Evolutionary conservation across 2,888 invertebrate species (phyloP), one percentile per base, ranked within the genome.

Genomic region (Microdon myrmicae): DNA sequence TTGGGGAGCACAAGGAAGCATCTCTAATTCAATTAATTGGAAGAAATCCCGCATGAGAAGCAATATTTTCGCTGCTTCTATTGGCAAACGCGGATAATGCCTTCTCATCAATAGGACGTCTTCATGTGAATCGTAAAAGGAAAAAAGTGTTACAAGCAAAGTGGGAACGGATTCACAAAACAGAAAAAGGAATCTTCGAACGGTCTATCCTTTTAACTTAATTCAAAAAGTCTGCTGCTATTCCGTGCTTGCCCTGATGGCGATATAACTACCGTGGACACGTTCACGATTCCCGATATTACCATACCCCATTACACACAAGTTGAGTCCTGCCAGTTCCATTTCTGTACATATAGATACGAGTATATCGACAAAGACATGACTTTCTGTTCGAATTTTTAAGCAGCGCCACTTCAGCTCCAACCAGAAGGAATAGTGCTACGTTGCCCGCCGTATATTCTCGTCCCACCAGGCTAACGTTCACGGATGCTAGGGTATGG

Each of bases 381-480:
- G 58, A 64, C 58, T 64, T 64, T 58, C 28, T 41, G 56, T 56
- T 56, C 44, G 45, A 56, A 61, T 56, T 45, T 43, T 56, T n/a
- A n/a, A n/a, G 56, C 51, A 64, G 64, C 58, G 58, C 58, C 64
- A 64, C 64, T 64, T 64, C 58, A 64, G 64, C 58, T 53, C 58
- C 51, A 47, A 51, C 58, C 64, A 64, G 32, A 45, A 58, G 58
- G 51, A 64, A 58, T 58, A 64, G 64, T 58, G 58, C 58, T 58
- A 58, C 51, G 58, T 58, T 58, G 64, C 43, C 58, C 43, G 58
- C 45, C 54, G 45, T 39, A 39, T 49, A 53, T 22, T 38, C 31
- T 28, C 39, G 6, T 17, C 12, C 32, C 49, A 26, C 12, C 6
- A 37, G 37, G 37, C 47, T 64, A 47, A 64, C 64, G 58, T 64